These are phyloP conservation scores for Cacoxenus indagator DNA, from an alignment of 2,888 invertebrate genomes.

Conservation along the genomic window DNA sequence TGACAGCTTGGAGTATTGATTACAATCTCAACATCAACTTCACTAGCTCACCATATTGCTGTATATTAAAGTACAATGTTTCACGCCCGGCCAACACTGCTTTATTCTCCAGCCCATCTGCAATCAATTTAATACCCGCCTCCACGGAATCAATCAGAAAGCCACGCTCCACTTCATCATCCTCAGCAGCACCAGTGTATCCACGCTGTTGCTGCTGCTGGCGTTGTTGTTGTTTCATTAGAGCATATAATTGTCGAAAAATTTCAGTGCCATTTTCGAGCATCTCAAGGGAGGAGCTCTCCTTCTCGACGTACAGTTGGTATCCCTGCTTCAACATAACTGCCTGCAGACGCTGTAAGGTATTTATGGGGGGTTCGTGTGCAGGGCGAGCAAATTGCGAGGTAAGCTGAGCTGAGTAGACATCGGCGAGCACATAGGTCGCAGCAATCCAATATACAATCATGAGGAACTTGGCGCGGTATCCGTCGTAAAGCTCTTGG, in stretches of 20 bases:
- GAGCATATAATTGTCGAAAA: constrained; percentile 78
- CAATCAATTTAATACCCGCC: constrained; percentile 78
- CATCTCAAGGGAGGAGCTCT: constrained; percentile 80
- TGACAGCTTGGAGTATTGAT: too few relatives aligned
- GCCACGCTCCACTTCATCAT: constrained; percentile 45
- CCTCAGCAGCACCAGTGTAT: neutral
- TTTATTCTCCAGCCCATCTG: constrained; percentile 74
- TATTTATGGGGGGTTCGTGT: constrained; percentile 78
- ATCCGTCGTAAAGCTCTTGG: constrained; percentile 74
- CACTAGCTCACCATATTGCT: constrained; percentile 76
- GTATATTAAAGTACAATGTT: constrained; percentile 82
- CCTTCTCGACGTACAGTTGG: constrained; percentile 79
- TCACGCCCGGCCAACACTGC: constrained; percentile 82
- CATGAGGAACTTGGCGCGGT: constrained; percentile 79
- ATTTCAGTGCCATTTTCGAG: constrained; percentile 84
- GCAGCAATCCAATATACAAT: constrained; percentile 81
- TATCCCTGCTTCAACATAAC: constrained; percentile 78
- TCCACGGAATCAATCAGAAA: constrained; percentile 80
- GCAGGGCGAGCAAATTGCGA: constrained; percentile 82
- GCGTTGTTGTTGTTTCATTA: constrained; percentile 75
- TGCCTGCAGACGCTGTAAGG: constrained; percentile 76
- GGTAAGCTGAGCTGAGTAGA: constrained; percentile 84
- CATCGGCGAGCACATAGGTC: constrained; percentile 83
- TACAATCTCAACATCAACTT: too few relatives aligned
- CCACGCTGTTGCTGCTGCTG: neutral